A percentile compares a stretch with the other conserved stretches of the same genome.
phyloP scores from a whole-genome alignment of 2,888 invertebrate species.

The Dicranocentrus wangi region DNA sequence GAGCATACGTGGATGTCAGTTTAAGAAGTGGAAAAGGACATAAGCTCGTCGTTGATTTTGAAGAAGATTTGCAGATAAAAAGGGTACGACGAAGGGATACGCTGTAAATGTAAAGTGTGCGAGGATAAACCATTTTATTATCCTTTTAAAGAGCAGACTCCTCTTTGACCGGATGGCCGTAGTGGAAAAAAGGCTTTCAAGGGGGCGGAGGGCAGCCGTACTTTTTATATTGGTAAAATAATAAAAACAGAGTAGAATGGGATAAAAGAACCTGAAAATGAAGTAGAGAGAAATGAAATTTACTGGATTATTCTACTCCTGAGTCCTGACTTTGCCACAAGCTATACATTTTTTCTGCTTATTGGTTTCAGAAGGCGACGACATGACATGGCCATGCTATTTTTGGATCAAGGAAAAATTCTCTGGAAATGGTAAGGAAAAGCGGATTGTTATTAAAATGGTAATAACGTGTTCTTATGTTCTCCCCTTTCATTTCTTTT shows the following conservation, averaged over 20 bases:
- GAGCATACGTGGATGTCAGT: too few relatives aligned
- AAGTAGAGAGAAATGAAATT: not conserved
- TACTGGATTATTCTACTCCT: not conserved
- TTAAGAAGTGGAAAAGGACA: too few relatives aligned
- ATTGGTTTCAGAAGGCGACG: not conserved
- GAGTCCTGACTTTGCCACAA: not conserved
- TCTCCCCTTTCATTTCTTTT: not conserved
- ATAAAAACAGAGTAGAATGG: not conserved
- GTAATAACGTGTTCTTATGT: not conserved
- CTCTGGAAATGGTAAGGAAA: not conserved
- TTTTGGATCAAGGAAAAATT: not conserved
- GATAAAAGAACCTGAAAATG: not conserved
- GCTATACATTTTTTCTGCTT: not conserved
- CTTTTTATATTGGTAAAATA: not conserved
- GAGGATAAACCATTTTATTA: not conserved
- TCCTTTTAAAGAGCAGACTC: not conserved
- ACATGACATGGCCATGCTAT: not conserved
- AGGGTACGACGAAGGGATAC: too few relatives aligned
- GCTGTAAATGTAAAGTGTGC: not conserved
- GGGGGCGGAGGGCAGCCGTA: not conserved
- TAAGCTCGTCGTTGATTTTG: too few relatives aligned
- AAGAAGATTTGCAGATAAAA: too few relatives aligned
- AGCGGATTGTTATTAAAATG: not conserved
- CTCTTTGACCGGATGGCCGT: not conserved
- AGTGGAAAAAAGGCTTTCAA: not conserved